Percentiles rank a stretch among this genome's conserved stretches.
Evolutionary conservation across 1,140 invertebrate genomes (phyloP).

Genomic region (Maconellicoccus hirsutus): DNA sequence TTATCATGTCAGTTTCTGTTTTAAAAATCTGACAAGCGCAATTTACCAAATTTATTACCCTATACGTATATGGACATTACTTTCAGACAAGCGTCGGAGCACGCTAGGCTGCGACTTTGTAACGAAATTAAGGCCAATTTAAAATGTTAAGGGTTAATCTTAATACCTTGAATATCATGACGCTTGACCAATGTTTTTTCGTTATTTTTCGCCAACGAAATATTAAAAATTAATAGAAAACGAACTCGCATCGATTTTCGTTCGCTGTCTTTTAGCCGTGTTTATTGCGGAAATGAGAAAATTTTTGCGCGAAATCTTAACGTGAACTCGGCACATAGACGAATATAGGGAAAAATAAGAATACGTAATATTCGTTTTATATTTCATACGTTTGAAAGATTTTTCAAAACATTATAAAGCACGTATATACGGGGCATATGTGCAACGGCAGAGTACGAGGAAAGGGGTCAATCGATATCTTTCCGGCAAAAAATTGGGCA

Average conservation of each 20-base stretch:
- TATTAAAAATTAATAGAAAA: background rate
- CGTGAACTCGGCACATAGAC: background rate
- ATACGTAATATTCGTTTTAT: conserved; percentile 9
- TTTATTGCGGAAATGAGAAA: background rate
- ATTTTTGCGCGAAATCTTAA: background rate
- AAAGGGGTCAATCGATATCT: conserved; percentile 16
- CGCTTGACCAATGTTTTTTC: background rate
- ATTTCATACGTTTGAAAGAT: conserved; percentile 9
- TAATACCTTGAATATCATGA: background rate
- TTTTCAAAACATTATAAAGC: conserved; percentile 9
- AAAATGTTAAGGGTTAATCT: conserved; percentile 9
- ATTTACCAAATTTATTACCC: background rate
- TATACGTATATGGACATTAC: background rate
- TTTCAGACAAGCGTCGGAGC: background rate
- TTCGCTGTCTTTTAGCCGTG: background rate
- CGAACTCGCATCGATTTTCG: background rate
- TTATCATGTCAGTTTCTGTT: background rate
- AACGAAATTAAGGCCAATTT: conserved; percentile 9
- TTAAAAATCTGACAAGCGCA: conserved; percentile 3
- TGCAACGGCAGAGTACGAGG: conserved; percentile 4
- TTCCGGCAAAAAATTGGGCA: conserved; percentile 22
- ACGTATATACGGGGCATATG: background rate
- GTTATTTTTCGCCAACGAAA: background rate
- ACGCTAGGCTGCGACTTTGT: background rate
- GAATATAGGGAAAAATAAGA: background rate